Conservation (phyloP, 1,140 invertebrate species). For the Drosophila truncata region DNA sequence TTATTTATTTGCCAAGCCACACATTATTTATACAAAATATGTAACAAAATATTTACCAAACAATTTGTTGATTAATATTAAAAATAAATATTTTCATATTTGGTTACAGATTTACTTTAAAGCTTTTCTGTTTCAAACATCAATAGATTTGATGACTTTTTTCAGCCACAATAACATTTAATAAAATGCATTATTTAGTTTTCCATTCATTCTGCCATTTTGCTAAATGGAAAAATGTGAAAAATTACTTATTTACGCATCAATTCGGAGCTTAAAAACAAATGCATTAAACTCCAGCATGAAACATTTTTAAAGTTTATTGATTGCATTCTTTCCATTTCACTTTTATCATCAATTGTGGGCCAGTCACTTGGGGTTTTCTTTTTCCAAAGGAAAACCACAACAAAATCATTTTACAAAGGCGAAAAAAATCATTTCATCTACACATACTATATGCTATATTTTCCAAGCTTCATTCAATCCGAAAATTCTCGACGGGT, state of each 20-base stretch:
- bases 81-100: neutral
- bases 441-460: slow-evolving; percentile 5
- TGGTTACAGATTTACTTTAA: neutral
- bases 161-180: neutral
- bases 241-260: slow-evolving; percentile 18
- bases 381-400: slow-evolving; percentile 17
- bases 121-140: neutral
- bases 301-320: slow-evolving; percentile 16
- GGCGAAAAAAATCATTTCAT: slow-evolving; percentile 7
- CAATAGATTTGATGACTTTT: neutral
- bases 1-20: neutral
- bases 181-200: slow-evolving; percentile 12
- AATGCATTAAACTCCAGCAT: neutral
- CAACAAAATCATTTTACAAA: slow-evolving; percentile 23
- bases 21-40: neutral
- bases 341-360: slow-evolving; percentile 21
- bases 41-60: neutral
- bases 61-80: neutral
- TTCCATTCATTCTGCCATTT: slow-evolving; percentile 9
- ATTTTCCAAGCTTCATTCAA: slow-evolving; percentile 22
- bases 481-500: slow-evolving; percentile 21
- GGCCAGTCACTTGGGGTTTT: slow-evolving; percentile 4
- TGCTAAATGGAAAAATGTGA: slow-evolving; percentile 2
- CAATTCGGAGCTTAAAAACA: neutral
- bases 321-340: slow-evolving; percentile 21